Evolutionary conservation across 2,888 invertebrate species (phyloP), one percentile per base, ranked within the genome.

Genomic region (Drosophila ezoana): DNA sequence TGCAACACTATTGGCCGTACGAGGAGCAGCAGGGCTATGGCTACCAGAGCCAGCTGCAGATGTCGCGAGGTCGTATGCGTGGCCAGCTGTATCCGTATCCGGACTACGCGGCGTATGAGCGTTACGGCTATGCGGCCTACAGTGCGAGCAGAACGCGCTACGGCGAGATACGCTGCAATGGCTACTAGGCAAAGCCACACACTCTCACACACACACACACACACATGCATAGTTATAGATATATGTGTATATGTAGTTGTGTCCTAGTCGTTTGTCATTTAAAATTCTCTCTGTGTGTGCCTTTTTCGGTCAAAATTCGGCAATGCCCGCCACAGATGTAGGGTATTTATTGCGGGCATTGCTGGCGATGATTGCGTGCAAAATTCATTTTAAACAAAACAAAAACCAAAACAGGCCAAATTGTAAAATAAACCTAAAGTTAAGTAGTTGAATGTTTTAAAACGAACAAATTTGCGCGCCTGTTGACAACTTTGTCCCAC

Each of bases 251-350:
- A 35, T 68, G 56, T 83, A 79, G 64, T 72, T 58, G 65, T 72
- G 67, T 65, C 72, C 68, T 72, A 61, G 76, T 87, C 82, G 72
- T 81, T 75, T 74, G 88, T 81, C 88, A 87, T 85, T 83, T 69
- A 60, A 74, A 86, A 83, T 77, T 90, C 79, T 85, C 86, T 85
- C 86, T 83, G 81, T 86, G 89, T 90, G 88, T 88, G 88, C 88
- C 88, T 88, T 88, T 90, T 88, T 89, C 89, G 90, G 88, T 87
- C 87, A 87, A 88, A 90, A 90, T 83, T 70, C 75, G 74, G 75
- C 72, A 81, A 79, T 73, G 85, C 58, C 51, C 68, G 33, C 20
- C 54, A 68, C 52, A 72, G 72, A 47, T 62, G 60, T 58, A 44
- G 67, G 37, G 72, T 78, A 81, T 72, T 71, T 64, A 47, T 48